Evolutionary conservation across 2,888 invertebrate genomes (phyloP), one percentile per base, ranked within the genome.

Genomic region (Cybosia mesomella): DNA sequence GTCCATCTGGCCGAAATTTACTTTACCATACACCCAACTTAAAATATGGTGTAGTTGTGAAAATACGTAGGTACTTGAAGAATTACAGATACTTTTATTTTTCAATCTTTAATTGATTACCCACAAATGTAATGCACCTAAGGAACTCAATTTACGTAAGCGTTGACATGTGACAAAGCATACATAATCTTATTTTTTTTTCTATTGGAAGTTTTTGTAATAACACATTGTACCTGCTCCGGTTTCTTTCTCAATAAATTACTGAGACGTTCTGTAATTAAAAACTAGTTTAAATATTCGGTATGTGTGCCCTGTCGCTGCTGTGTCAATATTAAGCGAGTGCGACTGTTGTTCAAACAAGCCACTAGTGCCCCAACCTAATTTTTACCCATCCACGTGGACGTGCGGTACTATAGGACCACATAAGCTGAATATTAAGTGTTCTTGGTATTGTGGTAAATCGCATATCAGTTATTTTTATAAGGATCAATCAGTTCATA

Each of bases 321-420:
- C 89, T 91, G 87, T 80, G 88, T 90, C 86, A 93, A 93, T 89
- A 90, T 91, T 89, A 75, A 80, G 75, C 79, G 80, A 81, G 83
- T 82, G 83, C 84, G 83, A 81, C 85, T 88, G 87, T 88, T 89
- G 88, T 88, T 82, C 87, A 89, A 92, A 92, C 89, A 92, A 80
- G 70, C 79, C 79, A 75, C 77, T 78, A 79, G 82, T 84, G 85
- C 84, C 83, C 86, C 89, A 88, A 86, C 89, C 91, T 91, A 92
- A 91, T 92, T 92, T 91, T 89, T 82, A 85, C 79, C 84, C 81
- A 75, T 80, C 86, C 89, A 85, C 83, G 87, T 87, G 87, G 85
- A 73, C 68, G n/a, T 64, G 32, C 57, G 67, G 55, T 57, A 64
- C 68, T 55, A 60, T 60, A 65, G 58, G 58, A 65, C 64, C 28